Conservation (phyloP, 1,140 invertebrate species). For the Drosophila micromelanica region DNA sequence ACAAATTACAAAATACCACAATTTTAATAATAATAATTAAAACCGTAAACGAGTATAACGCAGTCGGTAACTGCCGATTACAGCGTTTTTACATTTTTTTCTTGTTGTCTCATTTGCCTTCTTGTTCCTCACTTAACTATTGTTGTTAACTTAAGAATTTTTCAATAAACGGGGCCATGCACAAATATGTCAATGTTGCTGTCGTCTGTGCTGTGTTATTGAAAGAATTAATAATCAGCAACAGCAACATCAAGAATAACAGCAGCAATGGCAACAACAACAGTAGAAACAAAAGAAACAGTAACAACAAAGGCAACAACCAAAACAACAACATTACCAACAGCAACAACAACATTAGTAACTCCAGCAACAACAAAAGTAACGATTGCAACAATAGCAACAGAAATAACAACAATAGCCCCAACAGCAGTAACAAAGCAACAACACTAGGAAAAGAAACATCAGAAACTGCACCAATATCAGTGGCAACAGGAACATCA, state of each 20-base stretch:
- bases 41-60: too few relatives aligned
- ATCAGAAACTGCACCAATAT: not conserved
- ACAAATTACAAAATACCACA: too few relatives aligned
- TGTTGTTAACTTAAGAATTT: conserved; percentile 46
- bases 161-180: conserved; percentile 36
- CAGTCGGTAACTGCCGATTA: not conserved
- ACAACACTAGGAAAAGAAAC: not conserved
- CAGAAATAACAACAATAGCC: not conserved
- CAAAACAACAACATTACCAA: not conserved
- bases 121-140: not conserved
- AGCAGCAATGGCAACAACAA: conserved; percentile 24
- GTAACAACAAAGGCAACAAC: not conserved
- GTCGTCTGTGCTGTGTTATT: conserved; percentile 32
- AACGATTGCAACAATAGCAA: not conserved
- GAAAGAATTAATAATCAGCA: conserved; percentile 65
- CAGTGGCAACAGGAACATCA: not conserved
- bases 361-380: conserved; percentile 7
- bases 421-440: not conserved
- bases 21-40: too few relatives aligned
- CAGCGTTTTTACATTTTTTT: conserved; percentile 1
- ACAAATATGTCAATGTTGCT: conserved; percentile 27
- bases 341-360: conserved; percentile 7
- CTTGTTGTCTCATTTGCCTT: not conserved
- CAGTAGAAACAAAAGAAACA: not conserved
- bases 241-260: not conserved